Conservation (phyloP, 2,797 vertebrate species). For the Hemitrygon akajei region DNA sequence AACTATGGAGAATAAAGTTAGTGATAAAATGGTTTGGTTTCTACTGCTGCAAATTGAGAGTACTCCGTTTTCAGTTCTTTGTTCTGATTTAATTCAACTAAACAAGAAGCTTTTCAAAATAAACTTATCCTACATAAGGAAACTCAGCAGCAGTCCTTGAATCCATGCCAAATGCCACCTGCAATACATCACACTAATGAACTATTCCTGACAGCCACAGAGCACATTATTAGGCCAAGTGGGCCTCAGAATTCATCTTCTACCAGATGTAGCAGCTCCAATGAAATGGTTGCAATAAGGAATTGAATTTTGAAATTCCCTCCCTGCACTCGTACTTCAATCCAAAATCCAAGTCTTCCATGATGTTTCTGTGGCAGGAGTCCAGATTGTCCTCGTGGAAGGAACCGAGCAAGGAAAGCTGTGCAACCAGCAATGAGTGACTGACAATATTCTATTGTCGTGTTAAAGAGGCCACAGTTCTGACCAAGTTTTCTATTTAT, state of each 20-base stretch:
- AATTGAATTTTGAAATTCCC: background rate
- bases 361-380: background rate
- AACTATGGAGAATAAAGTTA: background rate
- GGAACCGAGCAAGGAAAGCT: background rate
- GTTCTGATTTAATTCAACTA: background rate
- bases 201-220: conserved; percentile 21
- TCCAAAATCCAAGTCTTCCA: background rate
- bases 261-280: background rate
- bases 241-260: background rate
- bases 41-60: background rate
- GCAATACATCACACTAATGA: conserved; percentile 27
- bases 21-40: background rate
- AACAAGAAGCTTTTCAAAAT: background rate
- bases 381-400: background rate
- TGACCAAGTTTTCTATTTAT: background rate
- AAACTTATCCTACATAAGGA: background rate
- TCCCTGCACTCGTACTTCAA: background rate
- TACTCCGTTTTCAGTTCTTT: background rate
- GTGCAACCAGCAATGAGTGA: background rate
- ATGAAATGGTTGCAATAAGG: conserved; percentile 9
- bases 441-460: background rate
- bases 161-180: conserved; percentile 22
- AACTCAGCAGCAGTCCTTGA: background rate
- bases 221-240: background rate
- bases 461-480: background rate